Conservation (phyloP, 1,140 invertebrate genomes). For the Phymastichus coffea region DNA sequence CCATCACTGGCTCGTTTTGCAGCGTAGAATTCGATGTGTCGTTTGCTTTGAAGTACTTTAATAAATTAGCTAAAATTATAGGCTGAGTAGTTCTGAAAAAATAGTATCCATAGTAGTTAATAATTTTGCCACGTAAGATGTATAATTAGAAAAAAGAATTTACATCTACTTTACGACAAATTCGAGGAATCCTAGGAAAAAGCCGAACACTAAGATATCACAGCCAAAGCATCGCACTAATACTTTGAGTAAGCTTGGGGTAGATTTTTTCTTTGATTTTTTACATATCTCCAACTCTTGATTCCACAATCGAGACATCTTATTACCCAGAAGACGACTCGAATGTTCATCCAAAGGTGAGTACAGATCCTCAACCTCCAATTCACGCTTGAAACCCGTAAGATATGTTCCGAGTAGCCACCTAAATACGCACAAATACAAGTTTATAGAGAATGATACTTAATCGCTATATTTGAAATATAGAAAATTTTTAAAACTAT, state of each 20-base stretch:
- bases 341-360: conserved; percentile 62
- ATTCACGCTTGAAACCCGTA: conserved; percentile 60
- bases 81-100: conserved; percentile 68
- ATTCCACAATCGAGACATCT: conserved; percentile 60
- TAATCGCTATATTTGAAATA: too few species aligned
- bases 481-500: too few species aligned
- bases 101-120: too few species aligned
- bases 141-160: conserved; percentile 9
- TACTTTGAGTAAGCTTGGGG: conserved; percentile 53
- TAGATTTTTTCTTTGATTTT: conserved; percentile 28
- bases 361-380: conserved; percentile 64
- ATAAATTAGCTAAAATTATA: conserved; percentile 68
- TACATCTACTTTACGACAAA: conserved; percentile 53
- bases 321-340: conserved; percentile 59
- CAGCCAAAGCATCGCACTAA: conserved; percentile 53
- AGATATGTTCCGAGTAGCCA: conserved; percentile 61
- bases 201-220: conserved; percentile 52
- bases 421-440: conserved; percentile 42
- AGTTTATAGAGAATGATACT: too few species aligned
- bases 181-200: conserved; percentile 56
- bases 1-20: conserved; percentile 25
- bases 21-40: too few species aligned
- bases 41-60: conserved; percentile 64
- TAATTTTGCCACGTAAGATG: neutral
- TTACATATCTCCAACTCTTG: conserved; percentile 40